Base-by-base conservation (phyloP, 2,797 vertebrate species). In the Botia almorhae region DNA sequence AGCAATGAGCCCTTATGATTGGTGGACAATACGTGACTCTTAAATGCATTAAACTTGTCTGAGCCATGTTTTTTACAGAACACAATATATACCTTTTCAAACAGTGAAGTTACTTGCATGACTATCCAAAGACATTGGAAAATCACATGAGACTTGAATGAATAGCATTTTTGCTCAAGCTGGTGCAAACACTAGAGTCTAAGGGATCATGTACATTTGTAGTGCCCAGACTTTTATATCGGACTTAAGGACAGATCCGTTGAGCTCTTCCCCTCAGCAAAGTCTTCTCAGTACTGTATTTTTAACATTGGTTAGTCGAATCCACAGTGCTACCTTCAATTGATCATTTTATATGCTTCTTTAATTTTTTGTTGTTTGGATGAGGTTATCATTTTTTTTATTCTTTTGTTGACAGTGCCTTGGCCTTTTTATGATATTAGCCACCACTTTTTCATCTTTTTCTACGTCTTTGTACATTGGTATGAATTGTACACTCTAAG, bases 371-470 rank as follows among this genome's bases (percentile, higher is more conserved):
- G 51, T 55, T 74, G 51, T 81, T 84, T 76, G 70, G 61, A 69
- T 61, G 79, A 51, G n/a, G 70, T 70, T 63, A 51, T 64, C 53
- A n/a, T 16, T 43, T 16, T 72, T 43, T 63, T 19, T 83, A 43
- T 76, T 78, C n/a, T 86, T 88, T 83, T 70, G 80, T 88, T 91
- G 90, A 93, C 88, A 92, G 93, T 94, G 93, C 94, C 93, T 94
- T 89, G 84, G 91, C 86, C 81, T 92, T 90, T 89, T 85, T 29
- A 90, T 93, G 88, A 92, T 93, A 92, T 84, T 84, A 77, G 79
- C 86, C 72, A 36, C 68, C 69, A 69, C 87, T 91, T 84, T 82
- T 91, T 87, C 87, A 88, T 83, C 70, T 87, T 82, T 93, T 93
- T 93, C 90, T 93, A 93, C 90, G 75, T 87, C 83, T 92, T 93